Base-by-base conservation (phyloP, 2,797 vertebrate genomes). In the Oreochromis mossambicus region DNA sequence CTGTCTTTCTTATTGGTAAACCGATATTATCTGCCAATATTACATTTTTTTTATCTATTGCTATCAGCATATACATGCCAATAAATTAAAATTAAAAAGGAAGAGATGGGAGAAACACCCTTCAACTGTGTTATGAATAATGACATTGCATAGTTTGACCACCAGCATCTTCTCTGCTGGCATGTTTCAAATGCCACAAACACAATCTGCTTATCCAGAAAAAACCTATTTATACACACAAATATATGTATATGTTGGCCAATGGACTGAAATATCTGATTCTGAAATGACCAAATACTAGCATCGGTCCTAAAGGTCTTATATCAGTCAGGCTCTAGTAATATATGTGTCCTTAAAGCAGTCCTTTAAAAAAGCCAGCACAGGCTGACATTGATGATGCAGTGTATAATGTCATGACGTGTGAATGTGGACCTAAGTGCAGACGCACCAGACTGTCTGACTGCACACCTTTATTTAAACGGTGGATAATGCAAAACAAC, bases 391-490 rank as follows among this genome's bases (percentile, higher is more conserved):
- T 3, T 21, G 12, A 21, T 24, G 1, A 1, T 0, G 3, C 11
- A 11, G n/a, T 21, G 4, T 15, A 8, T 38, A 41, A 10, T 41
- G 58, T 63, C 58, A n/a, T 36, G 58, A 63, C 26, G 17, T 63
- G 58, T 36, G 17, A 17, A 63, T 3, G 2, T 36, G 11, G 1
- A 21, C 52, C 12, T 6, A 26, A 1, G 17, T 63, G 58, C 58
- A n/a, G 58, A n/a, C 2, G 2, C 32, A n/a, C 17, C 56, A 61
- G 29, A 34, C 17, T n/a, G 17, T 6, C 58, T 36, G 32, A 36
- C 3, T 0, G 32, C 32, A 36, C 17, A 0, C 14, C 17, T 63
- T n/a, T 36, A 36, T 36, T 36, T 36, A n/a, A 36, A 63, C 36
- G 58, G 17, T 36, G 58, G 4, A 36, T 63, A 19, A 36, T 63